Percentiles rank a stretch among this genome's conserved stretches.
These are phyloP conservation scores for Pangasius larnaudii DNA, from an alignment of 2,797 vertebrate genomes.

Conservation along the genomic window DNA sequence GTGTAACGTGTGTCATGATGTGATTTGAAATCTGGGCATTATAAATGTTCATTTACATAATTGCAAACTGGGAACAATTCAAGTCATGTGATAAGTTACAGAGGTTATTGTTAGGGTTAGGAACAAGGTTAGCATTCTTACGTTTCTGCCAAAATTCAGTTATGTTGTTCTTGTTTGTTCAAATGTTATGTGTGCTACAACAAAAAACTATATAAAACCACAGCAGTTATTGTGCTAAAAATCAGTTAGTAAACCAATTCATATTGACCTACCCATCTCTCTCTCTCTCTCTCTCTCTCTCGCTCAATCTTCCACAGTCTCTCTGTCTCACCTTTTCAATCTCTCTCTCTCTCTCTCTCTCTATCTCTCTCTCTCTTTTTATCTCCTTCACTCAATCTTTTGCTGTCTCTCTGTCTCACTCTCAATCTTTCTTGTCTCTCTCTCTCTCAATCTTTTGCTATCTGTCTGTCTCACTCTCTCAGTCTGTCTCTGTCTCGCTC, in stretches of 20 bases:
- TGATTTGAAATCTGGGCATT: background rate
- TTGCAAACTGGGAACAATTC: background rate
- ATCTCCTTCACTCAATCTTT: too few relatives aligned
- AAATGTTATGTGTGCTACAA: background rate
- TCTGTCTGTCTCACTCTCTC: background rate
- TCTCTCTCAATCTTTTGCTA: background rate
- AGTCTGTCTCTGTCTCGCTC: background rate
- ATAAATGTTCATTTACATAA: background rate
- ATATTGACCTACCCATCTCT: background rate
- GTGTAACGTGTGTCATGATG: background rate
- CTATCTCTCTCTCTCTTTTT: background rate
- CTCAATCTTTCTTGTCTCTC: background rate
- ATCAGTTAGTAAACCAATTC: constrained; percentile 18
- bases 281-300: background rate
- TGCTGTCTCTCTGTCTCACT: background rate
- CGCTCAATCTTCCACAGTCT: too few relatives aligned
- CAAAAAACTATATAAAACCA: background rate
- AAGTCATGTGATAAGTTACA: background rate
- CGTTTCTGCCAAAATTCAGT: background rate
- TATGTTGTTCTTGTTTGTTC: background rate
- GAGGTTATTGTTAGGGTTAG: background rate
- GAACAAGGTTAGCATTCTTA: background rate
- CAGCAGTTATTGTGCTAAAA: background rate
- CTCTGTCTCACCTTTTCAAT: too few relatives aligned
- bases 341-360: background rate